A percentile compares a stretch with the other conserved stretches of the same genome.
Evolutionary conservation across 2,113 vertebrate genomes (phyloP).

Genomic region (Misgurnus mizolepis): DNA sequence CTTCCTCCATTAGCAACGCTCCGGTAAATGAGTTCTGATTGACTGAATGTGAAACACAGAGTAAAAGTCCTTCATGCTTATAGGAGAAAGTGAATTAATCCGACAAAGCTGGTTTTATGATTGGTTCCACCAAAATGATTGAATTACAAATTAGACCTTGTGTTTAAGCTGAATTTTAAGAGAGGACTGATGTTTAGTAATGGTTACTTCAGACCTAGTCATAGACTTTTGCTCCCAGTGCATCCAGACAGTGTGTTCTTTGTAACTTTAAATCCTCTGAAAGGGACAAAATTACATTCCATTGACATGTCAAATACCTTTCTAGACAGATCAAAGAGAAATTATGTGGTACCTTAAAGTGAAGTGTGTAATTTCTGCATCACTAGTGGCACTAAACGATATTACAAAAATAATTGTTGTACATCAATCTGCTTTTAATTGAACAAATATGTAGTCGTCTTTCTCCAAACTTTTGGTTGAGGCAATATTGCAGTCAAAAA

Average conservation of each 20-base stretch:
- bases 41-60: conserved; percentile 37
- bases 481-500: no score
- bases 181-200: not conserved
- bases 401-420: no score
- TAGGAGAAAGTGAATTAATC: conserved; percentile 17
- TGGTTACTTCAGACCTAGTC: not conserved
- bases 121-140: conserved; percentile 44
- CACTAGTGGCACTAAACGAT: no score
- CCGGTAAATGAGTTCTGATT: conserved; percentile 37
- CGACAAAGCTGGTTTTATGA: conserved; percentile 31
- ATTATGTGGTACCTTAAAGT: conserved; percentile 49
- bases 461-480: no score
- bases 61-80: conserved; percentile 38
- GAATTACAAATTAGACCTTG: conserved; percentile 28
- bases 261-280: conserved; percentile 62
- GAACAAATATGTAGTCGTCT: no score
- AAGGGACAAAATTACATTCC: conserved; percentile 64
- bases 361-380: not conserved
- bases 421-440: no score
- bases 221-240: conserved; percentile 41
- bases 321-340: conserved; percentile 47
- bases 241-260: conserved; percentile 60
- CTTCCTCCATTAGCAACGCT: conserved; percentile 44
- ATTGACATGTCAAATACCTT: conserved; percentile 58
- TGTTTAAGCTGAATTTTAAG: not conserved